phyloP scores from a whole-genome alignment of 2,113 vertebrate genomes.

The Gymnobelideus leadbeateri region DNA sequence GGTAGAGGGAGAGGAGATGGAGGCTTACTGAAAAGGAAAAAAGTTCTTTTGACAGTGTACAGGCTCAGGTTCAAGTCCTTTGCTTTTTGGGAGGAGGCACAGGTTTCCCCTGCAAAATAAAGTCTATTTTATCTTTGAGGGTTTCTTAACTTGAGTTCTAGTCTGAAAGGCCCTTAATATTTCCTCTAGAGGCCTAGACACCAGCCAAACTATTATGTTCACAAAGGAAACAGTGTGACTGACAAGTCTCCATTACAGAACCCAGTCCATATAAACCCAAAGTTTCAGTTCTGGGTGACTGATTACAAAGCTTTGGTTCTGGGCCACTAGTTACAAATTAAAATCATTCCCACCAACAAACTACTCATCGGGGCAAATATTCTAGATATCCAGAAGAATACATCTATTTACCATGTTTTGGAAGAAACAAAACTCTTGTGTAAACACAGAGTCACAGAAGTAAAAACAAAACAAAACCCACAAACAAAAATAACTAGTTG shows the following conservation, averaged over 20 bases:
- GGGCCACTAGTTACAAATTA: neutral
- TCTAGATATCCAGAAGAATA: neutral
- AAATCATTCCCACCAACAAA: neutral
- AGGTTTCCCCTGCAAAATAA: neutral
- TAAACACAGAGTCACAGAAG: neutral
- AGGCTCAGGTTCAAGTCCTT: neutral
- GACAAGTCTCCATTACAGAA: neutral
- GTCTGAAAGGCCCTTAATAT: neutral
- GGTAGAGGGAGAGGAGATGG: neutral
- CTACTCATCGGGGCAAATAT: neutral
- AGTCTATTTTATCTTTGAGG: neutral
- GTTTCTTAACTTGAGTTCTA: neutral
- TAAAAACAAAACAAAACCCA: neutral
- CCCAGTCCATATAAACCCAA: neutral
- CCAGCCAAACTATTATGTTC: neutral
- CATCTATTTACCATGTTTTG: neutral
- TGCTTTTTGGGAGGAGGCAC: neutral
- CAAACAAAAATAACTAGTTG: neutral
- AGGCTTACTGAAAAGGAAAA: neutral
- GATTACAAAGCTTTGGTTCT: neutral
- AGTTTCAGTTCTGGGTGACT: neutral
- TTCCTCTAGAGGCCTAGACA: neutral
- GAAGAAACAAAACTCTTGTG: constrained; percentile 26
- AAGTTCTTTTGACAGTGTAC: neutral
- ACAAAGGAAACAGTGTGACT: neutral